Evolutionary conservation across 37 sponge, comb jelly and placozoan species (phyloP).

Genomic region (Theonella swinhoei): DNA sequence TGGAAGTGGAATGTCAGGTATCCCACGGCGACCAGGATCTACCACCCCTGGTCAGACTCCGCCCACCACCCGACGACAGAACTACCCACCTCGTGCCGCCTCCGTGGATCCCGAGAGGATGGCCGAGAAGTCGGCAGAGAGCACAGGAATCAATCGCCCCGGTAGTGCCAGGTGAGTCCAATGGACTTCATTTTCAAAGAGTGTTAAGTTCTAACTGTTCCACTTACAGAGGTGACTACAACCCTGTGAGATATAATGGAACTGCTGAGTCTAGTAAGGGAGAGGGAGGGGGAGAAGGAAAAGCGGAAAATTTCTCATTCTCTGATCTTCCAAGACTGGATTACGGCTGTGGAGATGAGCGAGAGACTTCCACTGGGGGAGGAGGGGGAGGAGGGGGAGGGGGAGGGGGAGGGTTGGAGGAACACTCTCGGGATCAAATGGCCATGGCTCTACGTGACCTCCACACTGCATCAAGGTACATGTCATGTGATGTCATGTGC

Average conservation of each 20-base stretch:
- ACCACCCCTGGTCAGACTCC: conserved; percentile 49
- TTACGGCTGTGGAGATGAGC: conserved; percentile 54
- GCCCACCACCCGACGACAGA: conserved; percentile 1
- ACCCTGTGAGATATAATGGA: conserved; percentile 37
- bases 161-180: conserved; percentile 17
- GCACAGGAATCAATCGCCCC: conserved; percentile 2
- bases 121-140: conserved; percentile 8
- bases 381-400: neutral
- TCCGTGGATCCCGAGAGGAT: conserved; percentile 60
- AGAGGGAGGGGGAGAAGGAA: neutral
- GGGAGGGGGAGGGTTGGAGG: neutral
- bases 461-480: conserved; percentile 23
- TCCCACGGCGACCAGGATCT: conserved; percentile 21
- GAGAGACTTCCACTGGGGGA: conserved; percentile 27
- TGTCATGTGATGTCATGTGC: neutral
- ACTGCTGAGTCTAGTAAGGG: neutral
- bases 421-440: conserved; percentile 43
- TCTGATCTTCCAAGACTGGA: conserved; percentile 66
- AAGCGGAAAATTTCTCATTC: conserved; percentile 47
- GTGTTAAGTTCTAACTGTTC: neutral
- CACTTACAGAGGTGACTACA: conserved; percentile 34
- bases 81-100: conserved; percentile 22
- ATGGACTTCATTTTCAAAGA: neutral
- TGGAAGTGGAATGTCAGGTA: conserved; percentile 8
- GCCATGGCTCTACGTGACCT: conserved; percentile 35